Percentiles rank a stretch among this genome's conserved stretches.
Evolutionary conservation across 2,113 vertebrate species (phyloP).

Genomic region (Chloroceryle aenea): DNA sequence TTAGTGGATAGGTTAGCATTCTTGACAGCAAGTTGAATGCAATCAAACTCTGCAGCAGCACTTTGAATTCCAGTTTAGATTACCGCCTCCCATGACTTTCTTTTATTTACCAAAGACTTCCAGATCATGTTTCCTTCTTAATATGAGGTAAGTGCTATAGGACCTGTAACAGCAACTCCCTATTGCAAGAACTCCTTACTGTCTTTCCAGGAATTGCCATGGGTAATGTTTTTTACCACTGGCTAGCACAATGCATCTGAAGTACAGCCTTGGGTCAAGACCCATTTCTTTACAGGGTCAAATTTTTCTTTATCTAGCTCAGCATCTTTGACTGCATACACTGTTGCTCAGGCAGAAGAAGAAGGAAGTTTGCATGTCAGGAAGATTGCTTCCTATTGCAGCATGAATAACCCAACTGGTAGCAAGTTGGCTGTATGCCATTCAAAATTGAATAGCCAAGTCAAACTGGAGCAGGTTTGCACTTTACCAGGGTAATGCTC

Average conservation of each 20-base stretch:
- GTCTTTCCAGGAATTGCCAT: not conserved
- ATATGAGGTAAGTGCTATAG: not conserved
- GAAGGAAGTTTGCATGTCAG: slow-evolving; percentile 71
- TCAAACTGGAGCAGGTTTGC: slow-evolving; percentile 56
- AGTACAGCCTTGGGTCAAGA: not conserved
- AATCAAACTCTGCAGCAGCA: not conserved
- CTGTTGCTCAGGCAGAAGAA: slow-evolving; percentile 57
- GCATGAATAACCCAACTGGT: slow-evolving; percentile 74
- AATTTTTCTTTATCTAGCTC: slow-evolving; percentile 36
- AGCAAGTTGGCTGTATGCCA: slow-evolving; percentile 70
- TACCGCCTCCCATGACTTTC: not conserved
- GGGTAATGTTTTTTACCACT: not conserved
- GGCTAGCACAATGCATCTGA: not conserved
- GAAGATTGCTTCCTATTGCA: slow-evolving; percentile 78
- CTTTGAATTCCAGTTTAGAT: not conserved
- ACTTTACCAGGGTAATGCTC: slow-evolving; percentile 38
- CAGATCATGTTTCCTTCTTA: not conserved
- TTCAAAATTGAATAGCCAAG: slow-evolving; percentile 47
- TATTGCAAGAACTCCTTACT: not conserved
- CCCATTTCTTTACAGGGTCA: not conserved
- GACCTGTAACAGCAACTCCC: not conserved
- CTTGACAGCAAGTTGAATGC: not conserved
- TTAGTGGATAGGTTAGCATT: not conserved
- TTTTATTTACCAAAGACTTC: not conserved
- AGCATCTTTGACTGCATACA: slow-evolving; percentile 28